Conservation (phyloP, 2,797 vertebrate species). For the Morus bassanus region DNA sequence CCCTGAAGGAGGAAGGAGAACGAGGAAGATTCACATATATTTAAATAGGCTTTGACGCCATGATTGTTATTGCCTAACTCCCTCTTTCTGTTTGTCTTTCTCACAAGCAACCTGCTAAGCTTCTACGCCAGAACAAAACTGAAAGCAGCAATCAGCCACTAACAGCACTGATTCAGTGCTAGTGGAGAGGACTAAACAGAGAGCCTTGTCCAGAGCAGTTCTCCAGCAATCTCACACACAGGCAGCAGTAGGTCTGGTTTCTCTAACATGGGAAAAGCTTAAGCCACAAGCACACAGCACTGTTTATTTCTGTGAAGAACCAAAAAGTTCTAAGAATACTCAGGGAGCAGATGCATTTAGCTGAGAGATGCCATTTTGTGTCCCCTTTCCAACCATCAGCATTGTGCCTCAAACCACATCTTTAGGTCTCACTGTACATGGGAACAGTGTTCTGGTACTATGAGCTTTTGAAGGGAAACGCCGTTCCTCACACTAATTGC, state of each 20-base stretch:
- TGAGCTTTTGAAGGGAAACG: neutral
- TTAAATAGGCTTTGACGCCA: neutral
- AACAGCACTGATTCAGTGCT: neutral
- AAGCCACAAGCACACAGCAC: neutral
- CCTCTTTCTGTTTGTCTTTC: neutral
- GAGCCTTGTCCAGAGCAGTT: neutral
- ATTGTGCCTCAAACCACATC: neutral
- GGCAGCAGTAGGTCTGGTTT: neutral
- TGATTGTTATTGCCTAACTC: neutral
- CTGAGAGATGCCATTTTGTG: neutral
- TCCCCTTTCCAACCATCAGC: neutral
- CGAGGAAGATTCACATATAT: neutral
- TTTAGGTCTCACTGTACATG: neutral
- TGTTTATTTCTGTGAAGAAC: neutral
- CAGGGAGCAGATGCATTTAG: neutral
- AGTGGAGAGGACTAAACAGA: neutral
- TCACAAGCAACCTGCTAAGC: neutral
- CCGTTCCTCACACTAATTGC: slow-evolving; percentile 21
- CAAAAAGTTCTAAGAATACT: neutral
- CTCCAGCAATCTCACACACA: neutral
- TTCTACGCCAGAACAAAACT: neutral
- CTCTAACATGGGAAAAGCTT: neutral
- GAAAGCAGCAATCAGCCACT: neutral
- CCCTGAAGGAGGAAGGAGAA: neutral
- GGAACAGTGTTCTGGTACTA: neutral